Percentiles rank a stretch among this genome's conserved stretches.
Evolutionary conservation across 1,140 invertebrate genomes (phyloP).

Genomic region (Zaprionus davidi): DNA sequence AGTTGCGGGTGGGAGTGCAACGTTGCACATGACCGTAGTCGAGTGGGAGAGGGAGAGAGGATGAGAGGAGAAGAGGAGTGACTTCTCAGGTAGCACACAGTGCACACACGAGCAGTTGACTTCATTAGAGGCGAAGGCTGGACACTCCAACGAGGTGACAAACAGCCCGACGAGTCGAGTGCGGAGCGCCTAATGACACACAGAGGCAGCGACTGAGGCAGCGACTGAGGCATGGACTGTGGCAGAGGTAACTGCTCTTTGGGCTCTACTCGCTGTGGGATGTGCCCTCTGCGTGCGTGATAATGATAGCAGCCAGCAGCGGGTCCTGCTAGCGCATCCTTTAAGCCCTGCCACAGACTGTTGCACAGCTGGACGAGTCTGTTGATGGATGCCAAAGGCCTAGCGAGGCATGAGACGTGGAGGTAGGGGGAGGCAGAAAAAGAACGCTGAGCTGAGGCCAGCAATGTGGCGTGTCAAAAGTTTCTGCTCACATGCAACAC

Average conservation of each 20-base stretch:
- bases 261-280: not conserved
- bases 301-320: constrained; percentile 64
- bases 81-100: constrained; percentile 59
- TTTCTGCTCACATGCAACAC: constrained; percentile 61
- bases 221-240: not conserved
- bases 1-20: constrained; percentile 10
- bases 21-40: constrained; percentile 29
- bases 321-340: constrained; percentile 61
- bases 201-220: not conserved
- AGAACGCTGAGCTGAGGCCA: no score
- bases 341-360: constrained; percentile 39
- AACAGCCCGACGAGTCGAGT: constrained; percentile 49
- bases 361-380: constrained; percentile 28
- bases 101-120: constrained; percentile 56
- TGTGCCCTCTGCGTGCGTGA: constrained; percentile 50
- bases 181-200: constrained; percentile 69
- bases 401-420: not conserved
- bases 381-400: not conserved
- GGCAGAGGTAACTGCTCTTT: constrained; percentile 8
- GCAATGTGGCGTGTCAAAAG: constrained; percentile 61
- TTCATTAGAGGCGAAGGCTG: constrained; percentile 66
- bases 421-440: no score
- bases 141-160: constrained; percentile 70
- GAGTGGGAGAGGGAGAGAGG: not conserved
- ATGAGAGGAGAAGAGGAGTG: constrained; percentile 2